Percentiles rank a stretch among this genome's conserved stretches.
Evolutionary conservation across 2,888 invertebrate species (phyloP).

Genomic region (Drosophila subquinaria): DNA sequence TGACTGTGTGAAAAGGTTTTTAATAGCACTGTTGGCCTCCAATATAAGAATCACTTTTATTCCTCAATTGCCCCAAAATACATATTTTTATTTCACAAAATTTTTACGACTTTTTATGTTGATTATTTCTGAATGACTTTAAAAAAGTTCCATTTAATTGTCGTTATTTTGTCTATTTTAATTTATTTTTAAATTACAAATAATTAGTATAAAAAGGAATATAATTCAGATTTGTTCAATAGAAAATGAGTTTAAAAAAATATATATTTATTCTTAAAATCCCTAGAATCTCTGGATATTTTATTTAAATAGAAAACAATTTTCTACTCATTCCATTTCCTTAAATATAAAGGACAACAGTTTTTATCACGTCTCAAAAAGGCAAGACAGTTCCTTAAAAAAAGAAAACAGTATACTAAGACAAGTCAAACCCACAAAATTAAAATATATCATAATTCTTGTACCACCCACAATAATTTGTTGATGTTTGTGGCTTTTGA

Average conservation of each 20-base stretch:
- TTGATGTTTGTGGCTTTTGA: constrained; percentile 23
- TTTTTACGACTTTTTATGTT: not conserved
- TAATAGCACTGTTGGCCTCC: constrained; percentile 16
- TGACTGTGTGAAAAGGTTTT: constrained; percentile 76
- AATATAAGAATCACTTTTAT: constrained; percentile 4
- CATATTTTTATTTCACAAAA: constrained; percentile 3
- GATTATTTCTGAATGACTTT: not conserved
- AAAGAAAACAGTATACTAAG: constrained; percentile 3
- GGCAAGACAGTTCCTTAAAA: constrained; percentile 3
- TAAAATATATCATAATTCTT: constrained; percentile 37
- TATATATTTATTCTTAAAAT: no score
- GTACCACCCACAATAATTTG: constrained; percentile 54
- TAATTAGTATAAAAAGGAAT: not conserved
- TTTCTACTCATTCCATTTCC: not conserved
- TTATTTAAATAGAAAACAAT: not conserved
- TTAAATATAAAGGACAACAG: constrained; percentile 2
- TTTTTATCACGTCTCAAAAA: constrained; percentile 8
- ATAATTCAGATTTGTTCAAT: not conserved
- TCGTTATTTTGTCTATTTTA: not conserved
- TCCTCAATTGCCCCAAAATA: not conserved
- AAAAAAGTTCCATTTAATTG: not conserved
- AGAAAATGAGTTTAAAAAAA: no score
- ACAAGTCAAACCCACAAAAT: constrained; percentile 37
- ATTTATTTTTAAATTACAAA: no score
- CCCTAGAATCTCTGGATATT: no score